Conservation (phyloP, 1,140 invertebrate genomes). For the Planococcus citri region DNA sequence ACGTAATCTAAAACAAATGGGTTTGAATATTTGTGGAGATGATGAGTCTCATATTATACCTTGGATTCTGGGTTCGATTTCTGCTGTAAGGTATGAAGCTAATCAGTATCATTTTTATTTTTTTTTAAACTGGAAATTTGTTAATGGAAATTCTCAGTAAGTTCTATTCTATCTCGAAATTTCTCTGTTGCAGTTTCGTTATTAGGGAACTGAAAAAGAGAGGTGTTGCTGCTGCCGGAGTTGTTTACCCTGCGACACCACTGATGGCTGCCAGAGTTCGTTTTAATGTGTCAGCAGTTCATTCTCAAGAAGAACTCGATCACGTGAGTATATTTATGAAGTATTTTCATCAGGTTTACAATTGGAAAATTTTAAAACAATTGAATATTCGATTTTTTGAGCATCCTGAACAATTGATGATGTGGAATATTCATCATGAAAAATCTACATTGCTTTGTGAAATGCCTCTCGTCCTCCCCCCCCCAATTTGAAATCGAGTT, state of each 20-base stretch:
- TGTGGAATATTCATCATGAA: no score
- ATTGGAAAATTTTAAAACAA: no score
- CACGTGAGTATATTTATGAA: constrained; percentile 45
- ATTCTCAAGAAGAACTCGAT: constrained; percentile 92
- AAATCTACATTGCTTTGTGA: no score
- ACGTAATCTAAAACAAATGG: constrained; percentile 69
- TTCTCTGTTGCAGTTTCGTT: constrained; percentile 41
- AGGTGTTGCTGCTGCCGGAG: constrained; percentile 85
- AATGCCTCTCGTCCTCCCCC: no score
- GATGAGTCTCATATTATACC: constrained; percentile 94
- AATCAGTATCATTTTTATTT: no score
- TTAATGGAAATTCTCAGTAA: no score
- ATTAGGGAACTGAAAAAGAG: constrained; percentile 67
- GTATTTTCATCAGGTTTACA: no score
- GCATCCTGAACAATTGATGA: no score
- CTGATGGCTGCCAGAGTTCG: constrained; percentile 84
- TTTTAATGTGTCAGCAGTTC: constrained; percentile 91
- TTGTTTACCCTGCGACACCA: constrained; percentile 96
- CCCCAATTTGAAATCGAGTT: no score
- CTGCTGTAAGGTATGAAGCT: constrained; percentile 69
- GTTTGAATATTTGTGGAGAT: constrained; percentile 90
- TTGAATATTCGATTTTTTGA: no score
- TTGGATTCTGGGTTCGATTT: constrained; percentile 83
- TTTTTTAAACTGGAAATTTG: no score
- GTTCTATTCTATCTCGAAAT: no score